Evolutionary conservation across 1,140 invertebrate genomes (phyloP), one percentile per base, ranked within the genome.

Genomic region (Procambarus clarkii): DNA sequence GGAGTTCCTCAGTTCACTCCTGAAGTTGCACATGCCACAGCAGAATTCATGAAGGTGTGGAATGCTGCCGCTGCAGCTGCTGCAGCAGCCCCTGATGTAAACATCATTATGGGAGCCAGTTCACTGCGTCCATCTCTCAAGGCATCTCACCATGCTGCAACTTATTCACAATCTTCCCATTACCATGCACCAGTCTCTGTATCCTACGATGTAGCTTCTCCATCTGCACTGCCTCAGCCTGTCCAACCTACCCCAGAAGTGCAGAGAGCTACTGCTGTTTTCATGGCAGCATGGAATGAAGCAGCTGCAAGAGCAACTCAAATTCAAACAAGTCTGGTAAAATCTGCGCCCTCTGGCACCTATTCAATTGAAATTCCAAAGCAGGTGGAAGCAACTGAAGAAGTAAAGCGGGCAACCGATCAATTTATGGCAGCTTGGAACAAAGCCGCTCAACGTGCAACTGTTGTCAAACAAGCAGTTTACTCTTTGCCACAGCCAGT

Each of bases 21-120:
- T 34, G 34, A 34, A 34, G 34, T 34, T 34, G 34, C 34, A 34
- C 34, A 34, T 34, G 34, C 34, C 34, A 34, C 34, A 34, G 34
- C 34, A 34, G 34, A 34, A 34, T 34, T 34, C 34, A 34, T 34
- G 34, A 34, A 84, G 88, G 60, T 50, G 15, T 90, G 88, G 88
- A 76, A 74, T 21, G 88, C 88, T 76, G 88, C 88, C 45, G 88
- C 88, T 54, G 79, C 79, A 4, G 87, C 79, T 77, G 87, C 79
- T 24, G 60, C 46, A 76, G 58, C 87, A 21, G 87, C 86, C 45
- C 86, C 86, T 82, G 87, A 89, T 48, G 79, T 74, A 8, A 82
- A 89, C 64, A 82, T 89, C 64, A 82, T 89, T 46, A 89, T 82
- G 87, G 87, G 87, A 64, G 50, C 46, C 44, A 44, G 46, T 18